Evolutionary conservation across 1,140 invertebrate species (phyloP).

Genomic region (Pogonognathellus flavescens): DNA sequence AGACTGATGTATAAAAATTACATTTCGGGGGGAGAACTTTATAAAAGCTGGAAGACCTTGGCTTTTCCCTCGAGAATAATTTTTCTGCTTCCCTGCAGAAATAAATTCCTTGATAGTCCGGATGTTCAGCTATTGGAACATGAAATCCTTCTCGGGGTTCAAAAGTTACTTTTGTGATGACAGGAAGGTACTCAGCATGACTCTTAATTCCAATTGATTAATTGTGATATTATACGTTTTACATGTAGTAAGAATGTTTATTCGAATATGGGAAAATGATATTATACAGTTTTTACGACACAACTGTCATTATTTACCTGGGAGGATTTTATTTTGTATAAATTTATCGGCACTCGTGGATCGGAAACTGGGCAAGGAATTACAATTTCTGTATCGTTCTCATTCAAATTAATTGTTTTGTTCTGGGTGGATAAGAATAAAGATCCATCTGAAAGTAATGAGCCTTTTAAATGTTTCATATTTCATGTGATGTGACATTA

Average conservation of each 20-base stretch:
- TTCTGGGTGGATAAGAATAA: constrained; percentile 49
- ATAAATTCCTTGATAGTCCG: constrained; percentile 10
- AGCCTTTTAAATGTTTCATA: too few relatives aligned
- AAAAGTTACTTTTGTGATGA: neutral
- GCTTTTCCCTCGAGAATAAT: neutral
- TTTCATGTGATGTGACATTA: too few relatives aligned
- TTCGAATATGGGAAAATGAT: too few relatives aligned
- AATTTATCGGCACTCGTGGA: constrained; percentile 21
- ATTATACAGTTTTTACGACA: neutral
- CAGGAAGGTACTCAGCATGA: constrained; percentile 2
- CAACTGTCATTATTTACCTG: neutral
- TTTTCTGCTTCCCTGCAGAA: constrained; percentile 5
- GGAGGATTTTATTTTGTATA: constrained; percentile 20
- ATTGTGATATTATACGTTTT: neutral
- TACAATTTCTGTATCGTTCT: constrained; percentile 30
- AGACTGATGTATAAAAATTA: neutral
- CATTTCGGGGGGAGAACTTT: constrained; percentile 43
- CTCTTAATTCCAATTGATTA: neutral
- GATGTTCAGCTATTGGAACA: neutral
- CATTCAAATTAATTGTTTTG: constrained; percentile 30
- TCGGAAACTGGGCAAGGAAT: constrained; percentile 55
- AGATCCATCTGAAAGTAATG: constrained; percentile 22
- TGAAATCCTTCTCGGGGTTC: constrained; percentile 18
- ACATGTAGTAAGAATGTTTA: too few relatives aligned
- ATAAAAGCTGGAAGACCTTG: constrained; percentile 10